Evolutionary conservation across 2,888 invertebrate genomes (phyloP).

Genomic region (Anthophora plumipes): DNA sequence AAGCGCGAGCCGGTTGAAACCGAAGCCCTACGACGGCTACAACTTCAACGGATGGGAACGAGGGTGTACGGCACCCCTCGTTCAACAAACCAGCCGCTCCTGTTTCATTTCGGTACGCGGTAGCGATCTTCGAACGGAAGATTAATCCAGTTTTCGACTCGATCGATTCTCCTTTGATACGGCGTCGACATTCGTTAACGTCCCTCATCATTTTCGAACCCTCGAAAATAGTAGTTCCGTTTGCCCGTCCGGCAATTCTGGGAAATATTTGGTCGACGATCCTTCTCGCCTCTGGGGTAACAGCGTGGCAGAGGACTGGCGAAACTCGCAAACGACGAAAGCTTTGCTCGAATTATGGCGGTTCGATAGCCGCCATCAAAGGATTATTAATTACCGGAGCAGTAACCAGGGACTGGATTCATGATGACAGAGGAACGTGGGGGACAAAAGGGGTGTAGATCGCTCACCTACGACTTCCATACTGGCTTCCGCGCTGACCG

Average conservation of each 20-base stretch:
- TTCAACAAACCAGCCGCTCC: background rate
- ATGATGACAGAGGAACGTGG: background rate
- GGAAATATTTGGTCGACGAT: conserved; percentile 22
- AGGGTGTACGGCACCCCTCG: background rate
- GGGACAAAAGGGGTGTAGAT: background rate
- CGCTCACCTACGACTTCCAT: conserved; percentile 86
- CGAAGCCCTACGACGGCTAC: conserved; percentile 24
- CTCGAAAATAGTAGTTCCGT: conserved; percentile 7
- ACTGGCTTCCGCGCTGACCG: conserved; percentile 84
- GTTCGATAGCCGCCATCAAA: conserved; percentile 60
- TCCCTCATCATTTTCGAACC: background rate
- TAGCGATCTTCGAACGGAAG: conserved; percentile 6
- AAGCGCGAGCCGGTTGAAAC: background rate
- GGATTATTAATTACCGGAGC: conserved; percentile 54
- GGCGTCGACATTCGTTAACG: background rate
- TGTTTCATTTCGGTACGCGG: background rate
- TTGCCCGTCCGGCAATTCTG: background rate
- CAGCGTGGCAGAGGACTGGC: too few species aligned
- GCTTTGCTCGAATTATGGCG: conserved; percentile 62
- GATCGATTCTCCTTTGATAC: conserved; percentile 19
- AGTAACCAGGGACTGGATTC: background rate
- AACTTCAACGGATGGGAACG: background rate
- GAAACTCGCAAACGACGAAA: conserved; percentile 27
- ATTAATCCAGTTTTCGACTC: conserved; percentile 1
- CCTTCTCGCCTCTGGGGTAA: too few species aligned